A percentile compares a stretch with the other conserved stretches of the same genome.
phyloP scores from a whole-genome alignment of 2,797 vertebrate species.

The Acanthopagrus latus region DNA sequence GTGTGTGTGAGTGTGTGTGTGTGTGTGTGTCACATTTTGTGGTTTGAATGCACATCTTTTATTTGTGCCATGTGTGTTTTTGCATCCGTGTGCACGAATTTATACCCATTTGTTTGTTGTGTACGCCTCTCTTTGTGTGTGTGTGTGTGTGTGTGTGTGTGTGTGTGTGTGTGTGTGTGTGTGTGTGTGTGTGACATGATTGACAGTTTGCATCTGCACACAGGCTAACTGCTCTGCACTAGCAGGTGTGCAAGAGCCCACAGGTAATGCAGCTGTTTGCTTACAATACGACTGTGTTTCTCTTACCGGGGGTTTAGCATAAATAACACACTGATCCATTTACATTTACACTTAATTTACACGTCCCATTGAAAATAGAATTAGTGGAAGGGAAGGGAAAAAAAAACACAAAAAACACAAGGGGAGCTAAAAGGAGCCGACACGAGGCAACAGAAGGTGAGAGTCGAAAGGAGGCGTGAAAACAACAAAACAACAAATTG shows the following conservation, averaged over 20 bases:
- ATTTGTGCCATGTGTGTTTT: constrained; percentile 30
- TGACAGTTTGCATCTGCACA: constrained; percentile 80
- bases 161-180: constrained; percentile 17
- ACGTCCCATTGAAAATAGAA: constrained; percentile 61
- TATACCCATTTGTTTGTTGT: constrained; percentile 29
- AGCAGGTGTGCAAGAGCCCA: constrained; percentile 80
- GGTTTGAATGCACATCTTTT: constrained; percentile 29
- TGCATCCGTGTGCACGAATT: constrained; percentile 20
- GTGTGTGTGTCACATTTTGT: constrained; percentile 19
- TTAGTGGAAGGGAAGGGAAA: background rate
- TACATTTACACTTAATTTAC: constrained; percentile 73
- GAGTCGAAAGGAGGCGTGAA: background rate
- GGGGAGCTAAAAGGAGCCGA: constrained; percentile 5
- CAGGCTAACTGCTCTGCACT: constrained; percentile 73
- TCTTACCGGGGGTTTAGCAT: constrained; percentile 61
- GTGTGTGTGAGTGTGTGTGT: constrained; percentile 9
- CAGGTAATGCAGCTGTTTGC: constrained; percentile 81
- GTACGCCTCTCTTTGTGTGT: background rate
- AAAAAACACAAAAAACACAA: background rate
- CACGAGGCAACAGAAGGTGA: background rate
- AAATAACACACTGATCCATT: constrained; percentile 68
- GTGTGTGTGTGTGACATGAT: constrained; percentile 55
- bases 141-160: constrained; percentile 6
- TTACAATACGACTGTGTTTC: constrained; percentile 62
- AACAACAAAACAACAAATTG: too few relatives aligned